Evolutionary conservation across 2,113 vertebrate species (phyloP).

Genomic region (Mirza zaza): DNA sequence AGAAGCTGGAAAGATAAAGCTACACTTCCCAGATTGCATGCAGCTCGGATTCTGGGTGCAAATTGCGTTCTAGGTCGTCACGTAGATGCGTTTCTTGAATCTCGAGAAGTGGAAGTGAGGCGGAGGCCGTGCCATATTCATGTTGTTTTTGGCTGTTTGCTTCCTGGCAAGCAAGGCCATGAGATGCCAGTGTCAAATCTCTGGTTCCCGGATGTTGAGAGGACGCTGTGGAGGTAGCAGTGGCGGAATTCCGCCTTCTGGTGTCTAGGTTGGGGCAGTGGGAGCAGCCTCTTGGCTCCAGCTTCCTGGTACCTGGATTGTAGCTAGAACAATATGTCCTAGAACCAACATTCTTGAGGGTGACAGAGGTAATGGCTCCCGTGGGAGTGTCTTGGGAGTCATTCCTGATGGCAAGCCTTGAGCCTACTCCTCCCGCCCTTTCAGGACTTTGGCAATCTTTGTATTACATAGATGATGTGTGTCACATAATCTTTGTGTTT

Average conservation of each 20-base stretch:
- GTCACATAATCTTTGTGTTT: neutral
- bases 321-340: neutral
- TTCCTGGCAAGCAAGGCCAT: neutral
- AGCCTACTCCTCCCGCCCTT: neutral
- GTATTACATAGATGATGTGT: neutral
- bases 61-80: neutral
- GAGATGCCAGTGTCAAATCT: neutral
- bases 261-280: neutral
- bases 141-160: neutral
- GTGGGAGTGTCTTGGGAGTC: neutral
- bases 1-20: neutral
- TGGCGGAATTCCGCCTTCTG: neutral
- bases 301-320: neutral
- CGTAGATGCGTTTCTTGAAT: neutral
- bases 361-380: neutral
- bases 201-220: neutral
- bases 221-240: neutral
- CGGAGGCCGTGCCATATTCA: neutral
- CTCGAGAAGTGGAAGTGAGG: neutral
- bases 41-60: neutral
- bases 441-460: neutral
- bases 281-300: neutral
- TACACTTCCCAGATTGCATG: neutral
- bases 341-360: neutral
- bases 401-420: neutral